Evolutionary conservation across 2,888 invertebrate genomes (phyloP).

Genomic region (Carpatolechia fugitivella): DNA sequence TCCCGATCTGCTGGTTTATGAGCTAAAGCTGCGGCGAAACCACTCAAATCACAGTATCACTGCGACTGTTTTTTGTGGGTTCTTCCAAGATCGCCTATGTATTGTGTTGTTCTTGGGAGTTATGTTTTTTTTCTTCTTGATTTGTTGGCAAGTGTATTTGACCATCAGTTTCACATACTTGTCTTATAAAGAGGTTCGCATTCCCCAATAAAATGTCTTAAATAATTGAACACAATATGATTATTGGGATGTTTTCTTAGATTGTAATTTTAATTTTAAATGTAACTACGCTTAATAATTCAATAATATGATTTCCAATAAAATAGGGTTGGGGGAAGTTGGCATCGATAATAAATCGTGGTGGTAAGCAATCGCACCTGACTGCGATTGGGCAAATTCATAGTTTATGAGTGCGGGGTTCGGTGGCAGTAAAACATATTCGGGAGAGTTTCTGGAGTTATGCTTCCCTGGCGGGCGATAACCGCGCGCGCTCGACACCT

Average conservation of each 20-base stretch:
- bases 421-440: slow-evolving; percentile 49
- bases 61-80: neutral
- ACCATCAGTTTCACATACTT: no score
- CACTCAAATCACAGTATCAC: neutral
- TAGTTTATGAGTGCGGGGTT: slow-evolving; percentile 60
- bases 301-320: slow-evolving; percentile 50
- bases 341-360: slow-evolving; percentile 63
- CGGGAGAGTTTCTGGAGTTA: slow-evolving; percentile 50
- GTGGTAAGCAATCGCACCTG: slow-evolving; percentile 64
- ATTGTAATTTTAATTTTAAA: no score
- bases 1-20: slow-evolving; percentile 6
- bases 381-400: slow-evolving; percentile 68
- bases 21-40: slow-evolving; percentile 4
- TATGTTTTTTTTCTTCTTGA: no score
- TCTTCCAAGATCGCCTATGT: neutral
- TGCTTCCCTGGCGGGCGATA: slow-evolving; percentile 58
- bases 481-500: slow-evolving; percentile 38
- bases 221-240: no score
- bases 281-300: slow-evolving; percentile 45
- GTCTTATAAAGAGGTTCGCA: no score
- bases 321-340: slow-evolving; percentile 32
- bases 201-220: no score
- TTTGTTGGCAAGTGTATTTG: no score
- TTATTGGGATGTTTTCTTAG: no score
- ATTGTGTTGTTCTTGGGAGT: no score